Percentiles rank a stretch among this genome's conserved stretches.
Conservation (phyloP, 2,888 invertebrate species). For the Urechis unicinctus region DNA sequence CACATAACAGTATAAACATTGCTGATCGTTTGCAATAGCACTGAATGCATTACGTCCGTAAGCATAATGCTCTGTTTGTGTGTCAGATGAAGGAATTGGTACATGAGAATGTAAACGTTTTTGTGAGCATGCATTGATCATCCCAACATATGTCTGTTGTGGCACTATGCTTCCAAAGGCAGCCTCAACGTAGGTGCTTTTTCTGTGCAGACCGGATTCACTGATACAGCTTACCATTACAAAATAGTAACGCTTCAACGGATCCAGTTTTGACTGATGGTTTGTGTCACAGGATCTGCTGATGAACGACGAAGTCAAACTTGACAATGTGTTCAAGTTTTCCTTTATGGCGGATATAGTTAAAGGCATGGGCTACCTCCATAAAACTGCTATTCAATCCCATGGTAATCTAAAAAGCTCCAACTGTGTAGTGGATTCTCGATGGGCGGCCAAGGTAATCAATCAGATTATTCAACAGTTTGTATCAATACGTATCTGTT, state of each 20-base stretch:
- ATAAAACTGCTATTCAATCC: conserved; percentile 36
- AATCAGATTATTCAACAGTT: not conserved
- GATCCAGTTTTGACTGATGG: too few species aligned
- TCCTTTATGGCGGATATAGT: conserved; percentile 41
- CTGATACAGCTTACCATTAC: too few species aligned
- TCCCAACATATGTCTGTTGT: conserved; percentile 68
- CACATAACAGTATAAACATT: too few species aligned
- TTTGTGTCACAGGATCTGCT: conserved; percentile 44
- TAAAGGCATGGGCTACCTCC: conserved; percentile 42
- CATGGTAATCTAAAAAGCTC: conserved; percentile 45
- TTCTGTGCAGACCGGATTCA: not conserved
- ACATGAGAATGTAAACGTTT: conserved; percentile 77
- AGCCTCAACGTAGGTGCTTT: conserved; percentile 55
- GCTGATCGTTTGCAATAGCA: too few species aligned
- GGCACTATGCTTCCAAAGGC: conserved; percentile 75
- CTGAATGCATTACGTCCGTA: too few species aligned
- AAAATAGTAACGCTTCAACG: too few species aligned
- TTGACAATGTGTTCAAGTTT: conserved; percentile 43
- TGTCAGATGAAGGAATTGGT: conserved; percentile 79
- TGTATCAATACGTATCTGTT: not conserved
- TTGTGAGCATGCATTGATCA: conserved; percentile 79
- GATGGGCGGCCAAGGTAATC: conserved; percentile 34
- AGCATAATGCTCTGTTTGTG: too few species aligned
- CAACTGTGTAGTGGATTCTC: conserved; percentile 44
- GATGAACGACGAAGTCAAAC: conserved; percentile 39